Evolutionary conservation across 2,113 vertebrate genomes (phyloP).

Genomic region (Myxocyprinus asiaticus): DNA sequence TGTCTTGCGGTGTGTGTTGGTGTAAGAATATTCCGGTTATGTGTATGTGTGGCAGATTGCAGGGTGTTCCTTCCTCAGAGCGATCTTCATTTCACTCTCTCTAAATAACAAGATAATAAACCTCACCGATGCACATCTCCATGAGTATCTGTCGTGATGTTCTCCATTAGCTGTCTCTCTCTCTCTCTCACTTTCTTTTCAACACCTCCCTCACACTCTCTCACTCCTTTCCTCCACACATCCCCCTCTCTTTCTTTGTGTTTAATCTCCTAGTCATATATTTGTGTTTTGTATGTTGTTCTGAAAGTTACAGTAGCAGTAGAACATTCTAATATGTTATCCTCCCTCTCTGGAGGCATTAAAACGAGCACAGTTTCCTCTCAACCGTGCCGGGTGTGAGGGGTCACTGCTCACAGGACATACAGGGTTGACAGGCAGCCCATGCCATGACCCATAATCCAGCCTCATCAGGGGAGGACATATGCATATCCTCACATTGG

Average conservation of each 20-base stretch:
- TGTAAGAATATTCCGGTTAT: not conserved
- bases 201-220: too few species aligned
- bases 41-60: slow-evolving; percentile 2
- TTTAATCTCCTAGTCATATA: too few species aligned
- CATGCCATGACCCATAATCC: slow-evolving; percentile 26
- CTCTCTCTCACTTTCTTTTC: too few species aligned
- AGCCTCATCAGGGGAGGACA: slow-evolving; percentile 8
- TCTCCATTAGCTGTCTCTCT: too few species aligned
- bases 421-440: slow-evolving; percentile 32
- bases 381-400: slow-evolving; percentile 35
- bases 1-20: not conserved
- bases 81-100: slow-evolving; percentile 21
- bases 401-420: slow-evolving; percentile 37
- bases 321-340: not conserved
- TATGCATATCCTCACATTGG: too few species aligned
- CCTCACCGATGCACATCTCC: not conserved
- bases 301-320: too few species aligned
- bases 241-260: too few species aligned
- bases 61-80: slow-evolving; percentile 8
- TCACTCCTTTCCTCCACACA: too few species aligned
- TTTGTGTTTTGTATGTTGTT: too few species aligned
- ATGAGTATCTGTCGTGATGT: not conserved
- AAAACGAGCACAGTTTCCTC: slow-evolving; percentile 33
- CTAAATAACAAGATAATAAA: slow-evolving; percentile 28
- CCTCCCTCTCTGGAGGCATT: too few species aligned